These are phyloP conservation scores for Oenanthe oenanthe DNA, from an alignment of 2,113 vertebrate genomes.

Conservation along the genomic window DNA sequence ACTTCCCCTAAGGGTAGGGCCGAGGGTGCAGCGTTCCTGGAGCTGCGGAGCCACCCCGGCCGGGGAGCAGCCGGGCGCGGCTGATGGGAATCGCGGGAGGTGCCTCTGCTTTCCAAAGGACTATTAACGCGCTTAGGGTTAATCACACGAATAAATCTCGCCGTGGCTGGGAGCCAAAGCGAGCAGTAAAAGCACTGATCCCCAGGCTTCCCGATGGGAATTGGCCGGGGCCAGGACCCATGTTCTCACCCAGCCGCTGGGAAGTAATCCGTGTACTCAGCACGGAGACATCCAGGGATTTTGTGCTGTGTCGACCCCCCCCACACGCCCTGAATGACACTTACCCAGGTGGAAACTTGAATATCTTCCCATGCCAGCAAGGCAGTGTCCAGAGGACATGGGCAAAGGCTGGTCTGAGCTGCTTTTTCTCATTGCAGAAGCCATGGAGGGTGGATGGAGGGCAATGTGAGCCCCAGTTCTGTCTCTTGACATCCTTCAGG, in stretches of 20 bases:
- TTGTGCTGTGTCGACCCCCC: fast-evolving
- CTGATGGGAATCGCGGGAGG: not conserved
- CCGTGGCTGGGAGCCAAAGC: not conserved
- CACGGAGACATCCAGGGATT: not conserved
- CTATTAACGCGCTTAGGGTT: not conserved
- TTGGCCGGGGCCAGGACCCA: not conserved
- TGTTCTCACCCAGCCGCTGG: not conserved
- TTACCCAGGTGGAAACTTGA: not conserved
- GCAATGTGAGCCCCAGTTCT: not conserved
- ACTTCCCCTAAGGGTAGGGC: not conserved
- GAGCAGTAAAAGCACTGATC: not conserved
- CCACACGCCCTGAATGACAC: fast-evolving
- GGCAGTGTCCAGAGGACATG: fast-evolving
- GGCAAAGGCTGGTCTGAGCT: not conserved
- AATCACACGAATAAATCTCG: not conserved
- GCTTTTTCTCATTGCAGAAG: not conserved
- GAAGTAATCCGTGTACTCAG: not conserved
- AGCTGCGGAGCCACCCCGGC: fast-evolving
- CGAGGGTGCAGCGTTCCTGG: fast-evolving
- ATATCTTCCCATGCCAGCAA: not conserved
- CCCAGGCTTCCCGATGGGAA: not conserved
- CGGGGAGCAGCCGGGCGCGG: not conserved
- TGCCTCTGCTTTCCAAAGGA: slow-evolving; percentile 1
- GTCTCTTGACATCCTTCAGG: not conserved
- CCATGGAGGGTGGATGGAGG: not conserved